Evolutionary conservation across 2,888 invertebrate genomes (phyloP).

Genomic region (Choreutis nemorana): DNA sequence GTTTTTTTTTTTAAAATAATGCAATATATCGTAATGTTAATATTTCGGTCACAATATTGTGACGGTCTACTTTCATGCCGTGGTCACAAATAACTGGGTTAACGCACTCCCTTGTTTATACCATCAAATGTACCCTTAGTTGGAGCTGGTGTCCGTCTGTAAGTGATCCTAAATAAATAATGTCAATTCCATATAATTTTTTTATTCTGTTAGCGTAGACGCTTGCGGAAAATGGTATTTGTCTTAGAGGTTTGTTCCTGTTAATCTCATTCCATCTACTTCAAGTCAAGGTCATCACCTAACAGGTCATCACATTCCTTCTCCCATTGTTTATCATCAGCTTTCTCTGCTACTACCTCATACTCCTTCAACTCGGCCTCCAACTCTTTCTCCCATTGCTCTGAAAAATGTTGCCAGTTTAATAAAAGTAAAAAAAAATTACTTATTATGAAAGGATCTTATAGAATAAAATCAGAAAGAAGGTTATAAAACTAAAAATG

Average conservation of each 20-base stretch:
- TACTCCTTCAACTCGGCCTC: constrained; percentile 95
- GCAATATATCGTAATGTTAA: too few species aligned
- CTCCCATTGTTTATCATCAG: constrained; percentile 70
- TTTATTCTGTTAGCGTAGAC: too few species aligned
- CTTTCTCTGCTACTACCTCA: constrained; percentile 78
- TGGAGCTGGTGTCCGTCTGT: neutral
- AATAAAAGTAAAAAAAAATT: neutral
- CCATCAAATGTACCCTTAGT: too few species aligned
- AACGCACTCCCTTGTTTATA: too few species aligned
- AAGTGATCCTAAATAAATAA: neutral
- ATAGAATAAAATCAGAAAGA: neutral
- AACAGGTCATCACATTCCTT: constrained; percentile 76
- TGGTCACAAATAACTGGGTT: too few species aligned
- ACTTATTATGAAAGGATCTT: too few species aligned
- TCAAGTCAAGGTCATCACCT: constrained; percentile 68
- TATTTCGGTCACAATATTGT: too few species aligned
- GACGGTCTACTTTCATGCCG: too few species aligned
- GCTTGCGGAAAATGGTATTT: too few species aligned
- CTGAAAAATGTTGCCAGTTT: constrained; percentile 53
- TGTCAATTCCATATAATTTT: neutral
- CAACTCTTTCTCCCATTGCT: constrained; percentile 96
- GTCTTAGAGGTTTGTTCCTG: too few species aligned
- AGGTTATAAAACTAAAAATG: too few species aligned
- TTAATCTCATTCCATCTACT: constrained; percentile 32
- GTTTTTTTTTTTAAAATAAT: too few species aligned